Evolutionary conservation across 2,113 vertebrate species (phyloP).

Genomic region (Lepisosteus oculatus): DNA sequence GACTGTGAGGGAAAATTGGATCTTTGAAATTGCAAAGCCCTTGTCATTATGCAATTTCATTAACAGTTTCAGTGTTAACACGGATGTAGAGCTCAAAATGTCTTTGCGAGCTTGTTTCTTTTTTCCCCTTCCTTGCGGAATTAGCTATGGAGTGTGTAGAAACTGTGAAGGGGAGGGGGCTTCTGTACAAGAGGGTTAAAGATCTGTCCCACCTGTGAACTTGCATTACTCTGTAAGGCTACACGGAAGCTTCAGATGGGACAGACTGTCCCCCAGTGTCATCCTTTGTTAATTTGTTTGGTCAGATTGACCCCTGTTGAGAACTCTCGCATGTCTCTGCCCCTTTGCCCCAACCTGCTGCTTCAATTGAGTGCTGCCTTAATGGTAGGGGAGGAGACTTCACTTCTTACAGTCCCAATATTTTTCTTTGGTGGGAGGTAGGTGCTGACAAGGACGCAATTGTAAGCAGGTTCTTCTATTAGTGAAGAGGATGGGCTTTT

Average conservation of each 20-base stretch:
- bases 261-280: conserved; percentile 25
- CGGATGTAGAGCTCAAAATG: no score
- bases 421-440: background rate
- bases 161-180: no score
- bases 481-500: conserved; percentile 1
- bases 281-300: conserved; percentile 29
- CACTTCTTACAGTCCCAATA: conserved; percentile 9
- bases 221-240: no score
- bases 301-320: conserved; percentile 28
- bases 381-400: conserved; percentile 20
- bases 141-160: no score
- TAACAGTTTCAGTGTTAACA: no score
- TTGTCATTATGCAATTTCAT: no score
- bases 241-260: background rate
- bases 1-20: no score
- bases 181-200: no score
- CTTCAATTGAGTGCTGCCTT: conserved; percentile 27
- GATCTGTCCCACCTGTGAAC: no score
- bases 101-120: no score
- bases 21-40: no score
- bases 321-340: conserved; percentile 32
- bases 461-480: background rate
- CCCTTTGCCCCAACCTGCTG: conserved; percentile 21
- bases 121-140: no score
- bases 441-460: conserved; percentile 1